Evolutionary conservation across 2,888 invertebrate genomes (phyloP).

Genomic region (Aporophyla nigra): DNA sequence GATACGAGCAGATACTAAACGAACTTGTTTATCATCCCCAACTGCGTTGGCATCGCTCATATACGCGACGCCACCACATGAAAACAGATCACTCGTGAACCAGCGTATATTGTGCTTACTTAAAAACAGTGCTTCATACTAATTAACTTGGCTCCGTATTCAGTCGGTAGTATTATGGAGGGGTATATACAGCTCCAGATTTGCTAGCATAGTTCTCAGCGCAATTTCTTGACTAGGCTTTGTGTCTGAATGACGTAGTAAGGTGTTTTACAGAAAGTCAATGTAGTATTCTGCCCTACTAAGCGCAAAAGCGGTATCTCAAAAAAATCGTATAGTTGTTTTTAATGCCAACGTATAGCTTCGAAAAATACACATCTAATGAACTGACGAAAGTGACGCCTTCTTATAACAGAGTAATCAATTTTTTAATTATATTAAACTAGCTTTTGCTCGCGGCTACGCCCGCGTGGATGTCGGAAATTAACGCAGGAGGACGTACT

Average conservation of each 20-base stretch:
- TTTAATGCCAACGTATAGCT: too few species aligned
- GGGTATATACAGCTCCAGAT: conserved; percentile 15
- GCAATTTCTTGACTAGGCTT: conserved; percentile 51
- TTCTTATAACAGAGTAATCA: too few species aligned
- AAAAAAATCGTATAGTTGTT: too few species aligned
- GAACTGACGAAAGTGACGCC: too few species aligned
- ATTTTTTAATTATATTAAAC: too few species aligned
- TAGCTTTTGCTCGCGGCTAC: too few species aligned
- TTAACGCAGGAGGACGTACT: too few species aligned
- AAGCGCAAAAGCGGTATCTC: too few species aligned
- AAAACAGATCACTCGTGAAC: too few species aligned
- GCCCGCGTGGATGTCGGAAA: too few species aligned
- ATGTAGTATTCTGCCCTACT: too few species aligned
- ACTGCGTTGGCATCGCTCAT: not conserved
- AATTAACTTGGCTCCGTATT: conserved; percentile 8
- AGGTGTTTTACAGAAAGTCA: conserved; percentile 14
- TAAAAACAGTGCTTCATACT: not conserved
- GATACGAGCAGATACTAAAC: not conserved
- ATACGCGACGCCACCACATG: not conserved
- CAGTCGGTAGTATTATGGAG: conserved; percentile 9
- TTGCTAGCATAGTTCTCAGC: conserved; percentile 38
- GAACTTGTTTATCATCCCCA: not conserved
- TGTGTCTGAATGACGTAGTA: conserved; percentile 22
- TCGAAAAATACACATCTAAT: too few species aligned
- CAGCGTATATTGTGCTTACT: not conserved